phyloP scores from a whole-genome alignment of 1,140 invertebrate species.

The Aphelinus atriplicis region DNA sequence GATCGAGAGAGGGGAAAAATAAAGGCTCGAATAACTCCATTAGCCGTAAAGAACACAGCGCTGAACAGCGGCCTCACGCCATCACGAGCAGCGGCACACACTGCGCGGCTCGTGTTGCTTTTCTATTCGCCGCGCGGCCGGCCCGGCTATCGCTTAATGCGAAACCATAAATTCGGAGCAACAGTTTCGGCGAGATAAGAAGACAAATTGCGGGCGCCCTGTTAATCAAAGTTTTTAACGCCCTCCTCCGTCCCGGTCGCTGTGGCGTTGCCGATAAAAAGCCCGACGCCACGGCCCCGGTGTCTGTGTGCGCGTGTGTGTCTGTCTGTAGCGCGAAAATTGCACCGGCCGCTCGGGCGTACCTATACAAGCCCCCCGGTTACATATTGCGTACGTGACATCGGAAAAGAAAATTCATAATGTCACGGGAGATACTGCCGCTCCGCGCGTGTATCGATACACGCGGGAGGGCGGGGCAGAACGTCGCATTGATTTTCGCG shows the following conservation, averaged over 20 bases:
- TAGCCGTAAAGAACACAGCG: too few relatives aligned
- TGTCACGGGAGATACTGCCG: neutral
- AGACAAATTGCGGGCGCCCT: constrained; percentile 35
- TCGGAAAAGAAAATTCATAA: constrained; percentile 1
- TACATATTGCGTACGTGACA: neutral
- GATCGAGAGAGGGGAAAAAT: too few relatives aligned
- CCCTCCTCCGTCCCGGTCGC: neutral
- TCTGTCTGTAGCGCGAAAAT: too few relatives aligned
- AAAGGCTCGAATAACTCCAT: too few relatives aligned
- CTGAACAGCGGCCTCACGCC: too few relatives aligned
- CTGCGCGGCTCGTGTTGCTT: neutral
- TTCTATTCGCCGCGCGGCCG: constrained; percentile 35
- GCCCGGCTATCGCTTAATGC: constrained; percentile 14
- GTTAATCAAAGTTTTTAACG: constrained; percentile 39
- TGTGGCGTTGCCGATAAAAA: constrained; percentile 15
- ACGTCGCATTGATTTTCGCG: too few relatives aligned
- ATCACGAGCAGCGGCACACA: too few relatives aligned
- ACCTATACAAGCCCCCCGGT: neutral
- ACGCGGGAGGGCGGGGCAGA: too few relatives aligned
- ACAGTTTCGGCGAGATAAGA: constrained; percentile 35
- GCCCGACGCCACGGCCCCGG: neutral
- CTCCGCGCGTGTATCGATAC: too few relatives aligned
- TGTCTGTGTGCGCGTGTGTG: too few relatives aligned
- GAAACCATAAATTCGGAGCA: constrained; percentile 35
- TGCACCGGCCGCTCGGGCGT: neutral